Evolutionary conservation across 2,113 vertebrate genomes (phyloP), one percentile per base, ranked within the genome.

Genomic region (Pithys albifrons): DNA sequence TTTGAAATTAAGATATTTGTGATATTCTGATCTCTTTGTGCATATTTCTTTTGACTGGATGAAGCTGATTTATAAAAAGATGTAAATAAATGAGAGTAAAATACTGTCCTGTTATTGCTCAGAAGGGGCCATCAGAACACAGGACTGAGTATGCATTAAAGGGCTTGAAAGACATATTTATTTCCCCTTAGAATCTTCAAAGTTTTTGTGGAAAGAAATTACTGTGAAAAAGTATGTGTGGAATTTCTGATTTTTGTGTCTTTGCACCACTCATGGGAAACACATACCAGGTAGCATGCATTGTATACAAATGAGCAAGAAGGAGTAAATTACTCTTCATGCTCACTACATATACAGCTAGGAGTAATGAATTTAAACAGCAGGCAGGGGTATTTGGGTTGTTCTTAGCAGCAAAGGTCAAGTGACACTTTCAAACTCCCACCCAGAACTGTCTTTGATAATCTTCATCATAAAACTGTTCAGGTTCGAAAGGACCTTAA

Each of bases 231-330:
- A 77, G 20, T 23, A n/a, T 1, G 11, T 72, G n/a, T 48, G 24
- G 52, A 39, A 80, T 55, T 74, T 6, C 77, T 29, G 15, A 54
- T n/a, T 84, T 49, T 7, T 65, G 13, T 37, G 12, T 41, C 24
- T 91, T 74, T 92, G 59, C 15, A 86, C 10, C 13, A 23, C 18
- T 77, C n/a, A 10, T 7, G 29, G 31, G 31, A 81, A 74, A 67
- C 1, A 4, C 6, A 0, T 61, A 25, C 49, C 0, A 2, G 28
- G 11, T 31, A 91, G 29, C 4, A 29, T 3, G n/a, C 5, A 4
- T 7, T 20, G 51, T 18, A 31, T 19, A 25, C 20, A 70, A 75
- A 79, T 5, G 15, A 45, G 48, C 29, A 74, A 91, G 59, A 67
- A 75, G 14, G 27, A 83, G 49, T 65, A 88, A 61, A 80, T 52